Conservation (phyloP, 2,888 invertebrate species). For the Uropetala carovei region DNA sequence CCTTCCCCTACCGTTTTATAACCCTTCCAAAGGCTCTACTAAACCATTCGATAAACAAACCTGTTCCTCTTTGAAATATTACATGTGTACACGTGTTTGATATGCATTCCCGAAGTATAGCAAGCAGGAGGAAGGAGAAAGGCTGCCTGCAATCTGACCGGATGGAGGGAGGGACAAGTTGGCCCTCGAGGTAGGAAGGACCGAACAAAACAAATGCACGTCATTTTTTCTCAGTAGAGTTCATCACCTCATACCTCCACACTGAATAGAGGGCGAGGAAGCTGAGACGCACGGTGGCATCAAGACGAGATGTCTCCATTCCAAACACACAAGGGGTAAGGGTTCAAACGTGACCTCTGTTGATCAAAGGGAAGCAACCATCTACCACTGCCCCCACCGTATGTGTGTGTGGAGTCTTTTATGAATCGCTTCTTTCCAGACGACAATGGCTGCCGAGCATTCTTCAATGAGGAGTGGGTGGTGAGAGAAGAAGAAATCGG, state of each 20-base stretch:
- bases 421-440: conserved; percentile 53
- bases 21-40: not conserved
- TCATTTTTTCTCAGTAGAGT: not conserved
- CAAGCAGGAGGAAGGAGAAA: not conserved
- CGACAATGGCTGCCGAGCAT: conserved; percentile 36
- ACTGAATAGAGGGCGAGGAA: not conserved
- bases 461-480: conserved; percentile 47
- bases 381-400: not conserved
- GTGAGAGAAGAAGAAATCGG: conserved; percentile 33
- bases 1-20: not conserved
- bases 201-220: not conserved
- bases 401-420: not conserved
- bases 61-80: conserved; percentile 28
- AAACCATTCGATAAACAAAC: conserved; percentile 41
- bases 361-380: conserved; percentile 48
- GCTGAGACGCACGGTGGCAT: no score
- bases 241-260: conserved; percentile 11
- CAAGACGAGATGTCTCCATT: conserved; percentile 35
- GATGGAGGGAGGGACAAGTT: not conserved
- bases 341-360: conserved; percentile 40
- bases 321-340: not conserved
- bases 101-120: not conserved
- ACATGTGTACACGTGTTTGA: conserved; percentile 34
- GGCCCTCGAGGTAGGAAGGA: not conserved
- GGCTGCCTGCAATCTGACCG: not conserved